A percentile compares a stretch with the other conserved stretches of the same genome.
Conservation (phyloP, 2,888 invertebrate genomes). For the Drosophila testacea region DNA sequence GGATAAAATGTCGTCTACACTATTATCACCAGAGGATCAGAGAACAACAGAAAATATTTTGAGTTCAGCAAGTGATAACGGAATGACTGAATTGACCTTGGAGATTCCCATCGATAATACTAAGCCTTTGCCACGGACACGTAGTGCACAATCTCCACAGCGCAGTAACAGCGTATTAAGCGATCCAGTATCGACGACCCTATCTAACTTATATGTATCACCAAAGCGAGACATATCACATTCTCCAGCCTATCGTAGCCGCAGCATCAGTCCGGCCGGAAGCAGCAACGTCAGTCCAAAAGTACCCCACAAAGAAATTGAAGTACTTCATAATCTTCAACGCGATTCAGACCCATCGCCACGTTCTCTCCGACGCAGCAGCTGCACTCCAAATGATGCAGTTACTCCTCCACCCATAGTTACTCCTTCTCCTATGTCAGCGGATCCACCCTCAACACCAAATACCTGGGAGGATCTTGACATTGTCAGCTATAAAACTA, state of each 20-base stretch:
- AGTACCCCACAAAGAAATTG: constrained; percentile 87
- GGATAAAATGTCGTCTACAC: background rate
- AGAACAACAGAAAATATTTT: background rate
- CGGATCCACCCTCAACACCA: constrained; percentile 69
- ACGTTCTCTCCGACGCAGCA: constrained; percentile 81
- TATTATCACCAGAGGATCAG: background rate
- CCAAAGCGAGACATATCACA: constrained; percentile 65
- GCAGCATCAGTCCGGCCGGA: constrained; percentile 86
- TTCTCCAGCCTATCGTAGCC: constrained; percentile 71
- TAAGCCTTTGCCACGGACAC: constrained; percentile 72
- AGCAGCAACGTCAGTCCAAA: constrained; percentile 84
- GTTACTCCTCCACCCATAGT: constrained; percentile 16
- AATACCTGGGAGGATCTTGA: constrained; percentile 88
- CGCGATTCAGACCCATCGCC: constrained; percentile 89
- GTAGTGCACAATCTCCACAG: constrained; percentile 35
- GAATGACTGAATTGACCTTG: constrained; percentile 74
- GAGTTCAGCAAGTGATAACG: constrained; percentile 27
- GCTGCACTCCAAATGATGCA: constrained; percentile 53
- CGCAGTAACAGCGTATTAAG: constrained; percentile 4
- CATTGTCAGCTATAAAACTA: constrained; percentile 87
- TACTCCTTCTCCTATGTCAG: constrained; percentile 46
- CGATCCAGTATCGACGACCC: background rate
- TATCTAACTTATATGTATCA: constrained; percentile 28
- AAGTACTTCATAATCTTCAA: constrained; percentile 89
- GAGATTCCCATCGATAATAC: constrained; percentile 85